Conservation (phyloP, 2,888 invertebrate genomes). For the Lithodes maja region DNA sequence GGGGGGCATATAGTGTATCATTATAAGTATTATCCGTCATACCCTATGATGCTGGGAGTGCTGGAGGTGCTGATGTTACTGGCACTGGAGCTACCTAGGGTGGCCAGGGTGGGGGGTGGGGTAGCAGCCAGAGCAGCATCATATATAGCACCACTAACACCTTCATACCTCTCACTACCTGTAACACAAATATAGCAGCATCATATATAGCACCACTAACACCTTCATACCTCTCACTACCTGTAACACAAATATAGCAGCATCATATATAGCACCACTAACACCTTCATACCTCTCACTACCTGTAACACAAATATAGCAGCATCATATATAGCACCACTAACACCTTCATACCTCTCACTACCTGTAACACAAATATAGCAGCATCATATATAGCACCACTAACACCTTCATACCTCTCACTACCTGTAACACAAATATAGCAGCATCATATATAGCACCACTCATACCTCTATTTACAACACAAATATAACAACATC, state of each 20-base stretch:
- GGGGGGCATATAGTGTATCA: no score
- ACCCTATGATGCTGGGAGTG: background rate
- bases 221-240: background rate
- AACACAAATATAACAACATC: no score
- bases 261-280: background rate
- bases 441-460: no score
- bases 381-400: constrained; percentile 48
- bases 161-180: constrained; percentile 40
- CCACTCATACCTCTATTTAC: no score
- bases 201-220: background rate
- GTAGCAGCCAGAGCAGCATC: constrained; percentile 45
- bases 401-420: constrained; percentile 47
- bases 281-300: background rate
- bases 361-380: background rate
- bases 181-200: background rate
- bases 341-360: background rate
- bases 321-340: background rate
- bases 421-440: constrained; percentile 7
- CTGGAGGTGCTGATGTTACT: constrained; percentile 43
- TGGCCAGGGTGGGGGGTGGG: background rate
- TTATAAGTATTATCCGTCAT: no score
- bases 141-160: constrained; percentile 53
- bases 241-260: background rate
- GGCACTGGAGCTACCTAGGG: constrained; percentile 37
- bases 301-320: background rate